These are phyloP conservation scores for Capitella teleta DNA, from an alignment of 1,140 invertebrate species.

Conservation along the genomic window DNA sequence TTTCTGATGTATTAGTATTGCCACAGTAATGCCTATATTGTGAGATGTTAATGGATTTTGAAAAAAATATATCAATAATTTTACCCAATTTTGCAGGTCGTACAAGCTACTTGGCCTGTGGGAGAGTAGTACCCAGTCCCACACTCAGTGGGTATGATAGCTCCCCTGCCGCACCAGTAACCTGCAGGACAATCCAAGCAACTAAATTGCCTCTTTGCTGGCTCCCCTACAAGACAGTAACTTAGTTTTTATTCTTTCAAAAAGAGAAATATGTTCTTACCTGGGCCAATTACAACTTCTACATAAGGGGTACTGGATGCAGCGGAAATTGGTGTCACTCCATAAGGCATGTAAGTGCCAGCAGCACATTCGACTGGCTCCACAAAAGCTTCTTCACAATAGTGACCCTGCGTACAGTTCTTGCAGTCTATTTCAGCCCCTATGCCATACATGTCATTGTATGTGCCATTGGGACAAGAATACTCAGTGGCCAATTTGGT, in stretches of 20 bases:
- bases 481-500: conserved; percentile 22
- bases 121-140: conserved; percentile 23
- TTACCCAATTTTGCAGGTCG: conserved; percentile 27
- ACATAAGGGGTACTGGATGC: neutral
- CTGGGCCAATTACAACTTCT: neutral
- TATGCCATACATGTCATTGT: conserved; percentile 21
- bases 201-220: conserved; percentile 30
- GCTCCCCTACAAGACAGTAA: conserved; percentile 15
- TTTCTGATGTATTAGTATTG: conserved; percentile 28
- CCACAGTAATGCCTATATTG: conserved; percentile 34
- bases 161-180: conserved; percentile 23
- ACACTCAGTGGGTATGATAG: conserved; percentile 23
- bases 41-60: neutral
- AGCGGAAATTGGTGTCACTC: conserved; percentile 12
- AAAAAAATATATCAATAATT: conserved; percentile 7
- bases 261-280: neutral
- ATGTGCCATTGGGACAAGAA: conserved; percentile 34
- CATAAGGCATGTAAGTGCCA: conserved; percentile 36
- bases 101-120: conserved; percentile 22
- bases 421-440: conserved; percentile 20
- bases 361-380: conserved; percentile 18
- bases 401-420: conserved; percentile 32
- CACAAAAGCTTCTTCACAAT: conserved; percentile 30
- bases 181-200: conserved; percentile 31
- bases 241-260: neutral